Evolutionary conservation across 2,888 invertebrate genomes (phyloP), one percentile per base, ranked within the genome.

Genomic region (Lampropteryx suffumata): DNA sequence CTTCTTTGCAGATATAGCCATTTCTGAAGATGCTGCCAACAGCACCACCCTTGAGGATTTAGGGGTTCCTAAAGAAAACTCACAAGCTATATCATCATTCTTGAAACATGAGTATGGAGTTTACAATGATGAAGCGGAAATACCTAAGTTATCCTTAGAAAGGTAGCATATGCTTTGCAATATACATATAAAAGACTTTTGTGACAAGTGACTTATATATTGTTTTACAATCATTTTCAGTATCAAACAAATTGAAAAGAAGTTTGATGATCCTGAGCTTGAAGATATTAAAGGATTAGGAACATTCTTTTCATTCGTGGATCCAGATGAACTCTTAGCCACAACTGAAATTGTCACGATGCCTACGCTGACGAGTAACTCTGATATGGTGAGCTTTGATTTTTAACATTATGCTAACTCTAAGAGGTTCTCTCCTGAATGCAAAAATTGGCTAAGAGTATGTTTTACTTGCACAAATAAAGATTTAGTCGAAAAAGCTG

Each of bases 271-370:
- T 32, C 40, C 29, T 2, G 28, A 42, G n/a, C 55, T 57, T 2
- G 28, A 56, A 6, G 52, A 67, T 3, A 39, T 42, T 0, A 54
- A 45, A 13, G 81, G 74, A 3, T 59, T 81, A 8, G 55, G 50
- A 24, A 61, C 61, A 2, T 75, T 76, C 48, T 69, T 70, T 24
- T 63, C 65, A 0, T 59, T 61, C 9, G 60, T 77, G 2, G 72
- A 73, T 9, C 43, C 65, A 0, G 75, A 82, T 47, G 78, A 75
- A 39, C 50, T 81, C 1, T 21, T 51, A 1, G 73, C 73, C 3
- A 69, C 69, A 0, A 51, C 61, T 3, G 71, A 77, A n/a, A 50
- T 71, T 11, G 59, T 73, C 5, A 10, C 37, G 13, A 8, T 57
- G 46, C 53, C 54, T 4, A 64, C 67, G 0, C 57, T 64, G 0